Evolutionary conservation across 2,113 vertebrate species (phyloP).

Genomic region (Coregonus clupeaformis): DNA sequence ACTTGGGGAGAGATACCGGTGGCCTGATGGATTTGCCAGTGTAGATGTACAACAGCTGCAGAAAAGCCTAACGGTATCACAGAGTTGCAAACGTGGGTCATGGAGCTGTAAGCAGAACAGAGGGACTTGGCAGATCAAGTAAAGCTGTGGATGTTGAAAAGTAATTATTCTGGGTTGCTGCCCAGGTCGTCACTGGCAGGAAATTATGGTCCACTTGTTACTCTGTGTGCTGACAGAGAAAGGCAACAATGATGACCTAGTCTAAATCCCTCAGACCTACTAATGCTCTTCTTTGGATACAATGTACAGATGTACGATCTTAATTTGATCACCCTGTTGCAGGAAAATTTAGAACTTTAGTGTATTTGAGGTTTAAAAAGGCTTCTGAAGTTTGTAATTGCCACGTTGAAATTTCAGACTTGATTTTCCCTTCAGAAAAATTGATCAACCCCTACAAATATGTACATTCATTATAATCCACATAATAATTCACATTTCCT

Average conservation of each 20-base stretch:
- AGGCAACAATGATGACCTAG: background rate
- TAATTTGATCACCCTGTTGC: no score
- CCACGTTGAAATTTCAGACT: no score
- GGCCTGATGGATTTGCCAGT: background rate
- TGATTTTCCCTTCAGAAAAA: no score
- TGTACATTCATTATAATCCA: no score
- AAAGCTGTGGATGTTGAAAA: constrained; percentile 3
- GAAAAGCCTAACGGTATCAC: background rate
- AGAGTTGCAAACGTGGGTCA: background rate
- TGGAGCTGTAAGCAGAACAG: background rate
- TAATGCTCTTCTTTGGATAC: background rate
- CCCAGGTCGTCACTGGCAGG: constrained; percentile 1
- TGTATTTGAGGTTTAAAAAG: background rate
- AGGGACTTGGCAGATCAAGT: background rate
- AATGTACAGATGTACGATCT: no score
- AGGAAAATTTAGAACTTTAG: no score
- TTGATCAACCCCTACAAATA: no score
- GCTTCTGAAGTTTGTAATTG: no score
- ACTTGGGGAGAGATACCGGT: no score
- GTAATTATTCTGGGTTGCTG: background rate
- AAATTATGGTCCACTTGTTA: constrained; percentile 6
- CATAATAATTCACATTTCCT: no score
- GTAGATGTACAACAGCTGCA: background rate
- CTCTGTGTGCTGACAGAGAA: constrained; percentile 2
- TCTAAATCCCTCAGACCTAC: background rate